Percentiles rank a stretch among this genome's conserved stretches.
These are phyloP conservation scores for Gadopsis bispinosus DNA, from an alignment of 2,797 vertebrate species.

Conservation along the genomic window DNA sequence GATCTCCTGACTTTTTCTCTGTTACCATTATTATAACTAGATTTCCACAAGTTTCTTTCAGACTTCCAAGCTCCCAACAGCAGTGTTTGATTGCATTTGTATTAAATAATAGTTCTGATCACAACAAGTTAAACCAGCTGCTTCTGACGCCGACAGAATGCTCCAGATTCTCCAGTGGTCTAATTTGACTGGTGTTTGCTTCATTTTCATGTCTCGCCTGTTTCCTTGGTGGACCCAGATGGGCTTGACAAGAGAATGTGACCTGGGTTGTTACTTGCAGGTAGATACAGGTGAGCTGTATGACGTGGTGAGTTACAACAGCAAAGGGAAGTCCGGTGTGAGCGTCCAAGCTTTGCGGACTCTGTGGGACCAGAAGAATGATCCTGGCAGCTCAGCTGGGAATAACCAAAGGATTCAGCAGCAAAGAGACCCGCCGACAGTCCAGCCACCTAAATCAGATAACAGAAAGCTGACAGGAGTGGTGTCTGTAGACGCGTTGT, in stretches of 20 bases:
- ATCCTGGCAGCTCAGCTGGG: not conserved
- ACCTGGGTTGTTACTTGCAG: constrained; percentile 56
- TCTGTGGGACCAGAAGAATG: constrained; percentile 69
- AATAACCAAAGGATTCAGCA: constrained; percentile 4
- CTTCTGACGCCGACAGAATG: not conserved
- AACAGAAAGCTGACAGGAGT: constrained; percentile 70
- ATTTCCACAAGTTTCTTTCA: not conserved
- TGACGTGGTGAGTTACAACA: constrained; percentile 76
- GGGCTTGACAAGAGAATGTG: not conserved
- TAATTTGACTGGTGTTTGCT: not conserved
- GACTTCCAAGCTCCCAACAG: not conserved
- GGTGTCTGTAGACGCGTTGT: constrained; percentile 50
- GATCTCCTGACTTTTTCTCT: too few species aligned
- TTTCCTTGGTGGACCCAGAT: not conserved
- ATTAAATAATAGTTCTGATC: not conserved
- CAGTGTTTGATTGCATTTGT: not conserved
- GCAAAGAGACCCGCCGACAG: not conserved
- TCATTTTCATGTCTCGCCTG: not conserved
- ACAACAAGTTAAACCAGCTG: not conserved
- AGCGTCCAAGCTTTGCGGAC: constrained; percentile 76
- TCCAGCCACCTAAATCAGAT: constrained; percentile 39
- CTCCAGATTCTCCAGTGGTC: not conserved
- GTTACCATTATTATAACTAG: too few species aligned
- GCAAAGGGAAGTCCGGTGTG: constrained; percentile 46
- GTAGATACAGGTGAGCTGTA: constrained; percentile 74